phyloP scores from a whole-genome alignment of 2,797 vertebrate genomes.

The Pelochelys cantorii region DNA sequence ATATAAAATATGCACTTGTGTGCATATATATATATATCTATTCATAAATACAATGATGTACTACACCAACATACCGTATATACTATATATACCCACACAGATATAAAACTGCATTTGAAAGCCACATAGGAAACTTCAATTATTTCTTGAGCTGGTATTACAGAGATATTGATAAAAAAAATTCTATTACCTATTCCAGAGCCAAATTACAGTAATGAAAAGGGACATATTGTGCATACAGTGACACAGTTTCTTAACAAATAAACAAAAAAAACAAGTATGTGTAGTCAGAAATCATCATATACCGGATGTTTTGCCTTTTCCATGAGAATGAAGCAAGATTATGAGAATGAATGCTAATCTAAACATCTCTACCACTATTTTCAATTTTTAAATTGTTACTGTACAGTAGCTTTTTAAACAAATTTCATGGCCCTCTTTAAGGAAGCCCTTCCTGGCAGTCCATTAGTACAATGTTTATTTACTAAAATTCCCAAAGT shows the following conservation, averaged over 20 bases:
- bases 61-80: not conserved
- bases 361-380: conserved; percentile 68
- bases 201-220: not conserved
- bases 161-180: not conserved
- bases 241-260: not conserved
- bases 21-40: not conserved
- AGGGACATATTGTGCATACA: not conserved
- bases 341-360: conserved; percentile 82
- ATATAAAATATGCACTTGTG: not conserved
- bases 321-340: not conserved
- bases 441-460: conserved; percentile 83
- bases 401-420: conserved; percentile 81
- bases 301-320: not conserved
- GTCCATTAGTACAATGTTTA: conserved; percentile 87
- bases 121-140: too few relatives aligned
- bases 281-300: rapidly evolving
- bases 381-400: conserved; percentile 81
- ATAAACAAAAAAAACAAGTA: rapidly evolving
- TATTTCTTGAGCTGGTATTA: not conserved
- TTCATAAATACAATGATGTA: not conserved
- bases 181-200: not conserved
- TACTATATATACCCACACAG: not conserved
- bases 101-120: not conserved
- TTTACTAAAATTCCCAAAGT: conserved; percentile 83
- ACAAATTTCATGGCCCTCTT: conserved; percentile 83